Conservation (phyloP, 23 tunicate genomes). For the Halocynthia roretzi region DNA sequence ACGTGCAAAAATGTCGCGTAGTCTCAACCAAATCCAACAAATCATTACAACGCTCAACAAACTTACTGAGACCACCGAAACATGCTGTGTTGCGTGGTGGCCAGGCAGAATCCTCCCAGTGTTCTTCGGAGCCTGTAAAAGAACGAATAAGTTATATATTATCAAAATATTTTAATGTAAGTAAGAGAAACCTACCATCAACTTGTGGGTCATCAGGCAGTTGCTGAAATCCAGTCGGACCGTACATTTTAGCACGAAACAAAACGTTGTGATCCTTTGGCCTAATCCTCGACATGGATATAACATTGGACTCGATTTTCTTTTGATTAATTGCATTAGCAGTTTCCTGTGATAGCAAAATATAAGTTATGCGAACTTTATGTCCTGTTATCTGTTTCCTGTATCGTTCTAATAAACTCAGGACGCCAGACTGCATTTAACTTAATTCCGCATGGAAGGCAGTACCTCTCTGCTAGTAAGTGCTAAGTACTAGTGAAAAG, state of each 20-base stretch:
- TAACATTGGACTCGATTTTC: slow-evolving; percentile 71
- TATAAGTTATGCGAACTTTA: too few species aligned
- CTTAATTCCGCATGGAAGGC: too few species aligned
- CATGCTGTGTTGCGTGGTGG: slow-evolving; percentile 62
- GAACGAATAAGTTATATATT: neutral
- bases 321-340: slow-evolving; percentile 59
- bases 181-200: slow-evolving; percentile 1
- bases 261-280: slow-evolving; percentile 76
- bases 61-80: slow-evolving; percentile 68
- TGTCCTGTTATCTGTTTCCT: too few species aligned
- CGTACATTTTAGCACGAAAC: slow-evolving; percentile 73
- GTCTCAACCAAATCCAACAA: slow-evolving; percentile 83
- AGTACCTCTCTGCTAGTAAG: neutral
- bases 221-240: slow-evolving; percentile 80
- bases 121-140: slow-evolving; percentile 18
- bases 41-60: slow-evolving; percentile 92
- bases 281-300: slow-evolving; percentile 69
- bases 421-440: too few species aligned
- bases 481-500: neutral
- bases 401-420: too few species aligned
- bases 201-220: slow-evolving; percentile 24
- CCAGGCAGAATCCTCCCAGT: slow-evolving; percentile 46
- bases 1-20: slow-evolving; percentile 74
- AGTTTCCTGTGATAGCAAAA: slow-evolving; percentile 35
- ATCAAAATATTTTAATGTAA: neutral